Evolutionary conservation across 2,888 invertebrate species (phyloP), one percentile per base, ranked within the genome.

Genomic region (Venustoraphidia nigricollis): DNA sequence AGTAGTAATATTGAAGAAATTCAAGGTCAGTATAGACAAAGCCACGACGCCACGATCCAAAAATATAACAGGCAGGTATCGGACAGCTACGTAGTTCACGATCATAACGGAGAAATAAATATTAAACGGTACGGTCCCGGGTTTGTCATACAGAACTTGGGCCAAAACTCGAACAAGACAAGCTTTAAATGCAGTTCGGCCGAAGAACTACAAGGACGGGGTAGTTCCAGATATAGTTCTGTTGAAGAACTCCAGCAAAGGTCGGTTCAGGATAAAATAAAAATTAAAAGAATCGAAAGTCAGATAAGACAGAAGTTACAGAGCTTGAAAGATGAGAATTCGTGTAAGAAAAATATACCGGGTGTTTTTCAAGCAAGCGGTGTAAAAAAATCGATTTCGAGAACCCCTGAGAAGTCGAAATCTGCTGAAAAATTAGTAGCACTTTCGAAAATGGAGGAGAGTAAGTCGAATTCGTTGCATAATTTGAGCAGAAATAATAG

Each of bases 161-260:
- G 27, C 3, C 45, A 45, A 36, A 34, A n/a, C 8, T 45, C 14
- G 17, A 47, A 43, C 4, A 38, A 43, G 13, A 36, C 43, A 2
- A 47, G 47, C 34, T 27, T 27, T 27, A 27, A 27, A 27, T 27
- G 27, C 6, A 27, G 27, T 27, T 27, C 27, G 27, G 47, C 43
- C 34, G 47, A 47, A 43, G 47, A 47, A 43, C 11, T 47, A 36
- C 47, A 47, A 47, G 43, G 43, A 8, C 13, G 36, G 14, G 27
- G 39, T n/a, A 47, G 43, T 38, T 47, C 47, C 8, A 34, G 43
- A 10, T 47, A 47, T 17, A 47, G 43, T 36, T 47, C 47, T 1
- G 47, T 47, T 9, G 47, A 47, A 42, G 47, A 47, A 43, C 36
- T 47, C 27, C 27, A 27, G 27, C 42, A 42, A 11, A 42, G n/a